A percentile compares a stretch with the other conserved stretches of the same genome.
phyloP scores from a whole-genome alignment of 2,888 invertebrate genomes.

The Drosophila cognata region DNA sequence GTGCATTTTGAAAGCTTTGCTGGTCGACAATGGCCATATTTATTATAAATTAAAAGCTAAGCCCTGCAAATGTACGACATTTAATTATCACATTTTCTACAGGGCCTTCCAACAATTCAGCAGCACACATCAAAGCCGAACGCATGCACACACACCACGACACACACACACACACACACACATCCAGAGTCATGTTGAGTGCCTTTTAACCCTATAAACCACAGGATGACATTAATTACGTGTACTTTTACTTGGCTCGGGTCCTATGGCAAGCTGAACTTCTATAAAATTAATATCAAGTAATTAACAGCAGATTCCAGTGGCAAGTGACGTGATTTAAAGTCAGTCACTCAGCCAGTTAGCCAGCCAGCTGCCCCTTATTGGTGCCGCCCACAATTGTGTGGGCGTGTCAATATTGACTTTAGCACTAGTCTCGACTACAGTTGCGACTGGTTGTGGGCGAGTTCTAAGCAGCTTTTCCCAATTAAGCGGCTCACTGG shows the following conservation, averaged over 20 bases:
- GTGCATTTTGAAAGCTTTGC: constrained; percentile 24
- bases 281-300: constrained; percentile 84
- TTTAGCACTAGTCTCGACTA: constrained; percentile 42
- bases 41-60: constrained; percentile 75
- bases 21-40: constrained; percentile 39
- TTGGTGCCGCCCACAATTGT: constrained; percentile 37
- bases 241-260: constrained; percentile 31
- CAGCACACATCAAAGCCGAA: constrained; percentile 39
- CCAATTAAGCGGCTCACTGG: constrained; percentile 70
- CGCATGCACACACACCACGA: constrained; percentile 5
- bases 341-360: constrained; percentile 32
- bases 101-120: constrained; percentile 18
- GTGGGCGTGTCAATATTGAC: constrained; percentile 64
- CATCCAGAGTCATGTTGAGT: constrained; percentile 14
- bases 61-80: constrained; percentile 61
- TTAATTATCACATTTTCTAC: constrained; percentile 70
- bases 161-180: constrained; percentile 6
- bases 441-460: constrained; percentile 27
- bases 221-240: constrained; percentile 81
- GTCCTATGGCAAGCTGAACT: constrained; percentile 29
- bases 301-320: constrained; percentile 83
- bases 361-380: constrained; percentile 21
- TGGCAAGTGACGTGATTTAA: constrained; percentile 73
- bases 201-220: constrained; percentile 66
- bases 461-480: constrained; percentile 64